A percentile compares a stretch with the other conserved stretches of the same genome.
Evolutionary conservation across 2,797 vertebrate species (phyloP).

Genomic region (Anguilla obscura): DNA sequence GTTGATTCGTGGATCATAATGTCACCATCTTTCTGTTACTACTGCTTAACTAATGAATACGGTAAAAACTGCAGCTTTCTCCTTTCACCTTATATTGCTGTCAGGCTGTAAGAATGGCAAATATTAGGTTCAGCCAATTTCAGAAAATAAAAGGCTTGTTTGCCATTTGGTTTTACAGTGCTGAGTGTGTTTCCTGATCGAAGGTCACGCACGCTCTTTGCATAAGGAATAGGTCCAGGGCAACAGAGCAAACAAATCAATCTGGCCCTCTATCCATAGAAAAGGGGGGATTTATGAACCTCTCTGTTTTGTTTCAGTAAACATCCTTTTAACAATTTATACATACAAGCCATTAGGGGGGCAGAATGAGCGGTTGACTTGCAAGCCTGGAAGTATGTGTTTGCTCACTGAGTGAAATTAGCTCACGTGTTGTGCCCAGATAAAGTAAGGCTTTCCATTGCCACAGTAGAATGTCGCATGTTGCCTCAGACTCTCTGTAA

Average conservation of each 20-base stretch:
- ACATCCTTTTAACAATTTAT: constrained; percentile 62
- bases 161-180: constrained; percentile 72
- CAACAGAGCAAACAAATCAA: constrained; percentile 69
- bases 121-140: constrained; percentile 63
- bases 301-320: constrained; percentile 66
- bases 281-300: constrained; percentile 63
- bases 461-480: constrained; percentile 27
- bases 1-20: constrained; percentile 28
- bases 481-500: constrained; percentile 20
- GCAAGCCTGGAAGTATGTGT: constrained; percentile 38
- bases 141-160: constrained; percentile 70
- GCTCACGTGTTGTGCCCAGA: constrained; percentile 30
- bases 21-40: constrained; percentile 32
- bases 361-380: constrained; percentile 32
- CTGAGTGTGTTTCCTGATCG: constrained; percentile 70
- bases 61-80: constrained; percentile 36
- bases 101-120: constrained; percentile 46
- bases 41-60: constrained; percentile 40
- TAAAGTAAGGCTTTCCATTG: constrained; percentile 37
- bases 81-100: constrained; percentile 43
- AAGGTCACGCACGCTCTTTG: constrained; percentile 72
- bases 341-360: constrained; percentile 43
- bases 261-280: constrained; percentile 66
- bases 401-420: constrained; percentile 43
- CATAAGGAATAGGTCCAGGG: constrained; percentile 65